phyloP scores from a whole-genome alignment of 2,113 vertebrate species.

The Myotis lucifugus region DNA sequence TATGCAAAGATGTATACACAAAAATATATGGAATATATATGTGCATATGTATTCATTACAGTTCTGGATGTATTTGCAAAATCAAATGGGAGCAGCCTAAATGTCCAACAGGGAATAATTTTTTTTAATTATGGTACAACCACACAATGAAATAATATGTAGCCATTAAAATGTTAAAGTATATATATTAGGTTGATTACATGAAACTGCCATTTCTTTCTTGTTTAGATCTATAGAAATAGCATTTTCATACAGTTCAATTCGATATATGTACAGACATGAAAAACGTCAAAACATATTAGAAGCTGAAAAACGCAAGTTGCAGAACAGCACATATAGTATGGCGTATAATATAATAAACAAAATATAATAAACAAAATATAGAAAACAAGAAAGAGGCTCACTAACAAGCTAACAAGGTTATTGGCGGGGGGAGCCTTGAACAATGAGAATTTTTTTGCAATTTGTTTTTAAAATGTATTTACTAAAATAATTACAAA shows the following conservation, averaged over 20 bases:
- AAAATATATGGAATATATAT: neutral
- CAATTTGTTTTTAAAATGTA: neutral
- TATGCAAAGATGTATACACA: neutral
- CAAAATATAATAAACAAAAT: constrained; percentile 1
- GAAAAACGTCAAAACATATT: neutral
- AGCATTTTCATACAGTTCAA: neutral
- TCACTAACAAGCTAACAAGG: neutral
- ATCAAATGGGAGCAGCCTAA: constrained; percentile 42
- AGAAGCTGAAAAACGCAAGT: neutral
- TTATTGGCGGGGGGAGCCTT: neutral
- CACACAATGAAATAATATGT: neutral
- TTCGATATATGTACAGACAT: neutral
- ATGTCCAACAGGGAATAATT: neutral
- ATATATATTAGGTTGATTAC: neutral
- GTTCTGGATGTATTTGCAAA: constrained; percentile 48
- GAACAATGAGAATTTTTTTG: neutral
- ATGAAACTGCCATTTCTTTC: neutral
- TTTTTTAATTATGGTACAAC: neutral
- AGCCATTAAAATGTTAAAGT: neutral
- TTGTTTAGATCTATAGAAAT: neutral
- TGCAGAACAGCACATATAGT: neutral
- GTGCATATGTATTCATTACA: neutral
- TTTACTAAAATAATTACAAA: constrained; percentile 2
- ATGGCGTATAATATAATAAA: neutral
- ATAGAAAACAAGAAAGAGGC: neutral